These are phyloP conservation scores for Fopius arisanus DNA, from an alignment of 1,140 invertebrate species.

Conservation along the genomic window DNA sequence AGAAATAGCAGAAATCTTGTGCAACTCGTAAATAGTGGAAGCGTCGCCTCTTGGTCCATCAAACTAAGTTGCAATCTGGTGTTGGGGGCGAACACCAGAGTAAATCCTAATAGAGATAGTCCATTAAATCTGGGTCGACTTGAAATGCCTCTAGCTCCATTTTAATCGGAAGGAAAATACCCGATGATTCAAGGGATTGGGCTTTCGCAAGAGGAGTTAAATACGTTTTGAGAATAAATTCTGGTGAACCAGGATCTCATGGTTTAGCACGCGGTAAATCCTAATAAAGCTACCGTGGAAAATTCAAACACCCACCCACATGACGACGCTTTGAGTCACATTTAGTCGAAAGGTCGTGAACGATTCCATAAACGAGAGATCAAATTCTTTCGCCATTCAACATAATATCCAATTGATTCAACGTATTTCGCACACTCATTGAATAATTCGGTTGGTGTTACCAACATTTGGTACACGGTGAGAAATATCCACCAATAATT, in stretches of 20 bases:
- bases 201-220: no score
- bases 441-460: no score
- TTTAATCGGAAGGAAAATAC: conserved; percentile 9
- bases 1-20: conserved; percentile 17
- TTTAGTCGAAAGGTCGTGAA: conserved; percentile 4
- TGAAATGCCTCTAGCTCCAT: background rate
- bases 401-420: no score
- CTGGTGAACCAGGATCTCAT: background rate
- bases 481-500: no score
- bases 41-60: conserved; percentile 19
- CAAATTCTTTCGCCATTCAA: no score
- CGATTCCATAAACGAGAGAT: no score
- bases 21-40: conserved; percentile 32
- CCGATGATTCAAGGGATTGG: conserved; percentile 13
- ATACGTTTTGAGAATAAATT: background rate
- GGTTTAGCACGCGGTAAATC: background rate
- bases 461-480: no score
- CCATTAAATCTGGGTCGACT: conserved; percentile 24
- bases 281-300: conserved; percentile 21
- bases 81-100: background rate
- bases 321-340: background rate
- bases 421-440: no score
- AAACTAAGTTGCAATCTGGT: background rate
- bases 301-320: conserved; percentile 2
- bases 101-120: conserved; percentile 29